Percentiles rank a stretch among this genome's conserved stretches.
Evolutionary conservation across 1,140 invertebrate species (phyloP).

Genomic region (Hypsibius dujardini): DNA sequence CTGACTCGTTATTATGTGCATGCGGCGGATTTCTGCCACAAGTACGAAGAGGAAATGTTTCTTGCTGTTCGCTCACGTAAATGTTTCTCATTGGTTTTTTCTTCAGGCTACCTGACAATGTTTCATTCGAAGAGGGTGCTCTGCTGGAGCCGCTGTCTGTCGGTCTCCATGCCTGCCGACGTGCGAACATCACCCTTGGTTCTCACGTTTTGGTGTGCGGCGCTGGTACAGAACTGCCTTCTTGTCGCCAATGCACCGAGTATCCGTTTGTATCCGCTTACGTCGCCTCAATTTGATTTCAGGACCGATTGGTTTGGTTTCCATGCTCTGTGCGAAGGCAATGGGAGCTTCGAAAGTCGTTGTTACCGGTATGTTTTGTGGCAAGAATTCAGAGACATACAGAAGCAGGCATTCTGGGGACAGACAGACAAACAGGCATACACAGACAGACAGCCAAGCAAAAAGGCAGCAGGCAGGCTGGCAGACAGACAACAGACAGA

Average conservation of each 20-base stretch:
- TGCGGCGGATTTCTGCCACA: conserved; percentile 26
- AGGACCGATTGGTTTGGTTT: conserved; percentile 72
- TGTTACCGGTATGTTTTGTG: conserved; percentile 48
- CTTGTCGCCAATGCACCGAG: not conserved
- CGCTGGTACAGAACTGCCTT: conserved; percentile 40
- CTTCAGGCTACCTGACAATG: conserved; percentile 62
- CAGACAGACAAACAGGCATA: no score
- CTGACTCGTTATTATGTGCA: conserved; percentile 24
- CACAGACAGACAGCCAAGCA: no score
- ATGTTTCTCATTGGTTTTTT: not conserved
- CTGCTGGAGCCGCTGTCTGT: conserved; percentile 78
- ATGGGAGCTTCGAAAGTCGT: conserved; percentile 66
- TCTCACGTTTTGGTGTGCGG: conserved; percentile 65
- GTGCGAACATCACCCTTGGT: conserved; percentile 52
- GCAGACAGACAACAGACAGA: no score
- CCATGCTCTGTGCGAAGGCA: conserved; percentile 60
- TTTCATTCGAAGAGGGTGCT: conserved; percentile 77
- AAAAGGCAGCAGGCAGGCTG: no score
- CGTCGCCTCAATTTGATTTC: conserved; percentile 17
- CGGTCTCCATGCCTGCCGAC: conserved; percentile 70
- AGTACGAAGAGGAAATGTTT: conserved; percentile 22
- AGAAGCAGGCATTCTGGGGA: not conserved
- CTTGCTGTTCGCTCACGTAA: no score
- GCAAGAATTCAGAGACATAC: conserved; percentile 6
- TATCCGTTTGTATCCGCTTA: not conserved